Percentiles rank a stretch among this genome's conserved stretches.
Conservation (phyloP, 64 coral and sea anemone genomes). For the Acropora tenuis region DNA sequence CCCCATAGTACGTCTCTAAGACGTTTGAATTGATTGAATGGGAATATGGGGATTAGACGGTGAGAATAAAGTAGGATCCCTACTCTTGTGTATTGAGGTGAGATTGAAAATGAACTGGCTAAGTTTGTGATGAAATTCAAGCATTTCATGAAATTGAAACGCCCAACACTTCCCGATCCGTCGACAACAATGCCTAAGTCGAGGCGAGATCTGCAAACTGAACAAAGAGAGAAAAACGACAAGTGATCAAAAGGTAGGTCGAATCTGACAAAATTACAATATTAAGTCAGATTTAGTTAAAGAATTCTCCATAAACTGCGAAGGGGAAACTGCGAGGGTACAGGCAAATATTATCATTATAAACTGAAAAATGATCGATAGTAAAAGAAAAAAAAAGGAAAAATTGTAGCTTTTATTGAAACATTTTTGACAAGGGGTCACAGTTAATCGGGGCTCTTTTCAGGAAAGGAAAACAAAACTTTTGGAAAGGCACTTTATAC, state of each 20-base stretch:
- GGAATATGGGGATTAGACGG: slow-evolving; percentile 46
- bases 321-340: too few species aligned
- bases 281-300: too few species aligned
- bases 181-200: slow-evolving; percentile 86
- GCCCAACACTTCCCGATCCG: slow-evolving; percentile 82
- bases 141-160: slow-evolving; percentile 63
- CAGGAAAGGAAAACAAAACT: too few species aligned
- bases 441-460: too few species aligned
- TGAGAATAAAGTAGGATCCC: slow-evolving; percentile 66
- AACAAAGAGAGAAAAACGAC: background rate
- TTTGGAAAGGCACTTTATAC: too few species aligned
- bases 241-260: background rate
- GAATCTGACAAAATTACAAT: too few species aligned
- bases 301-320: too few species aligned
- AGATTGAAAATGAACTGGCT: slow-evolving; percentile 74
- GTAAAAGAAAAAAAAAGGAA: too few species aligned
- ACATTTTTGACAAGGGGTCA: too few species aligned
- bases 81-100: slow-evolving; percentile 71
- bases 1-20: slow-evolving; percentile 44
- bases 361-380: too few species aligned
- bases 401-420: too few species aligned
- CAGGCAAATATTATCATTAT: too few species aligned
- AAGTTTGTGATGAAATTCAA: slow-evolving; percentile 68
- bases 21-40: slow-evolving; percentile 53
- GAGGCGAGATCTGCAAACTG: slow-evolving; percentile 69